These are phyloP conservation scores for Cryptocheilus praepositus DNA, from an alignment of 2,888 invertebrate genomes.

Conservation along the genomic window DNA sequence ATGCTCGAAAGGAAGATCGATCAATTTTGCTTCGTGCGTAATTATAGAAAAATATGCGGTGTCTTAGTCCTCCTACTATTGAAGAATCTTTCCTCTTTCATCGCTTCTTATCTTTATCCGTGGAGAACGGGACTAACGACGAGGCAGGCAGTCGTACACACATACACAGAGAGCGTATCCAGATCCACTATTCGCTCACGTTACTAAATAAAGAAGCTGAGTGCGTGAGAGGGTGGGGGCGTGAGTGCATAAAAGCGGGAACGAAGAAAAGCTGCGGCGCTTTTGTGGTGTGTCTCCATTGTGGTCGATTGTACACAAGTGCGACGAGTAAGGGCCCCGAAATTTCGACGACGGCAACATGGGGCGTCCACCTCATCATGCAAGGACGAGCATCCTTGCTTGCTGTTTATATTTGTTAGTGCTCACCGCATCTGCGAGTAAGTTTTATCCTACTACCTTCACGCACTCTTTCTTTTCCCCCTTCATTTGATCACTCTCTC, in stretches of 20 bases:
- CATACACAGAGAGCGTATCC: neutral
- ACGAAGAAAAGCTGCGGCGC: conserved; percentile 69
- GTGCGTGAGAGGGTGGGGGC: conserved; percentile 52
- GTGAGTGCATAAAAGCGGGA: conserved; percentile 72
- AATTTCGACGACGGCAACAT: conserved; percentile 52
- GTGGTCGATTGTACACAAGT: conserved; percentile 20
- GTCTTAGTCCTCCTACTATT: neutral
- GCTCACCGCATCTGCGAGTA: conserved; percentile 59
- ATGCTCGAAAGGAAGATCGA: too few species aligned
- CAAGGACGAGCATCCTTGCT: conserved; percentile 61
- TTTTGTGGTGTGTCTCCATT: conserved; percentile 68
- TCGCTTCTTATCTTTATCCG: conserved; percentile 1
- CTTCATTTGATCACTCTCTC: too few species aligned
- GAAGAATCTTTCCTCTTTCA: neutral
- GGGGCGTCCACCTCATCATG: conserved; percentile 68
- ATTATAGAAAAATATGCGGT: neutral
- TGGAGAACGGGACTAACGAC: neutral
- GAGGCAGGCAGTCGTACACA: neutral
- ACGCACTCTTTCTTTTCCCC: neutral
- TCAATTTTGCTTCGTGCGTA: too few species aligned
- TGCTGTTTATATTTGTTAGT: conserved; percentile 59
- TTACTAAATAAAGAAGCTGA: conserved; percentile 6
- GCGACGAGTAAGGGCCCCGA: conserved; percentile 28
- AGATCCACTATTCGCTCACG: neutral
- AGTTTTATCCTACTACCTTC: conserved; percentile 49